Percentiles rank a stretch among this genome's conserved stretches.
phyloP scores from a whole-genome alignment of 2,888 invertebrate species.

The Ernsta delagoae region DNA sequence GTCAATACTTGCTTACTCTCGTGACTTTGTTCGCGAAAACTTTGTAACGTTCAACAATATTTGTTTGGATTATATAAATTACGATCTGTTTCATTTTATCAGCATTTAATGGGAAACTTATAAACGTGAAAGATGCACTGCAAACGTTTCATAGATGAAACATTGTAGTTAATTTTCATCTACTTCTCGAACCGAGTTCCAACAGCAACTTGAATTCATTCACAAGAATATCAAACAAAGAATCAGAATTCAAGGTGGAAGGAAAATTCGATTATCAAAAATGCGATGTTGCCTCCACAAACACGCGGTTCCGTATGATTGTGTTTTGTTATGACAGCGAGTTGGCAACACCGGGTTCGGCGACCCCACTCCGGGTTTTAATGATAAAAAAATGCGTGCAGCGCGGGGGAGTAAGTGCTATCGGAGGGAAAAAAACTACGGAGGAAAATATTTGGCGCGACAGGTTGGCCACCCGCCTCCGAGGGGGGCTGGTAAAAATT shows the following conservation, averaged over 20 bases:
- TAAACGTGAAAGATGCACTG: too few species aligned
- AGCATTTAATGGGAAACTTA: too few species aligned
- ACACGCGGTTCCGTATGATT: conserved; percentile 67
- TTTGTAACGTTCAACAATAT: neutral
- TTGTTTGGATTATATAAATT: neutral
- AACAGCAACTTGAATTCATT: neutral
- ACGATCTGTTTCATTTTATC: too few species aligned
- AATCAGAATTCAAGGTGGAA: conserved; percentile 1
- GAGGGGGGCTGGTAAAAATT: conserved; percentile 79
- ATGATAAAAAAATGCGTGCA: conserved; percentile 85
- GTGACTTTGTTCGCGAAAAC: neutral
- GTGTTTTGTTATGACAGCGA: conserved; percentile 83
- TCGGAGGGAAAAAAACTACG: conserved; percentile 83
- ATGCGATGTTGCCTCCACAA: conserved; percentile 60
- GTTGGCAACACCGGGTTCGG: conserved; percentile 79
- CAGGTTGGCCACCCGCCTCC: conserved; percentile 69
- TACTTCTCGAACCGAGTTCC: neutral
- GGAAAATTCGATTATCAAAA: conserved; percentile 38
- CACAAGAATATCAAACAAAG: neutral
- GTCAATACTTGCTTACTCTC: neutral
- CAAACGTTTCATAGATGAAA: too few species aligned
- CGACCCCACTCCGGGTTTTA: conserved; percentile 83
- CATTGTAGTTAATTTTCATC: too few species aligned
- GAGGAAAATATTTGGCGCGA: conserved; percentile 85
- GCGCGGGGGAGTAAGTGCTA: conserved; percentile 81